Conservation (phyloP, 2,888 invertebrate genomes). For the Meteorus colon region DNA sequence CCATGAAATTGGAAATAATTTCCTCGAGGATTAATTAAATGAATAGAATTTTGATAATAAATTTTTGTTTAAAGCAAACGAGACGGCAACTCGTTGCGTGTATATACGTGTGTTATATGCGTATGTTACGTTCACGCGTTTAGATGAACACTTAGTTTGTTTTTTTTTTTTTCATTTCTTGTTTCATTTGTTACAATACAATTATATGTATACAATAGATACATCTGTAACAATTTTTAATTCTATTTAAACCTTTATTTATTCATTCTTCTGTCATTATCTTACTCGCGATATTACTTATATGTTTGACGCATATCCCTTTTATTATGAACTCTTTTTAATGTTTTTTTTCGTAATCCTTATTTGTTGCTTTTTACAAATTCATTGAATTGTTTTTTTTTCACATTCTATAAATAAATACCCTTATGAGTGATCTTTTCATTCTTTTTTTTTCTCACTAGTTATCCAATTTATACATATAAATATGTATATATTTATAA, state of each 20-base stretch:
- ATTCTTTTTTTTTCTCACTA: conserved; percentile 49
- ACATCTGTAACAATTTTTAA: conserved; percentile 29
- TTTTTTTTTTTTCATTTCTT: not conserved
- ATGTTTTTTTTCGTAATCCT: conserved; percentile 10
- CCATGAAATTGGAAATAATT: conserved; percentile 28
- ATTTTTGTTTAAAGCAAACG: conserved; percentile 25
- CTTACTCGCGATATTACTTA: conserved; percentile 31
- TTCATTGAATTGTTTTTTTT: conserved; percentile 54
- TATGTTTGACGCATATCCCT: conserved; percentile 25
- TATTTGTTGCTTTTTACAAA: conserved; percentile 40
- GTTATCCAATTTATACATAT: conserved; percentile 51
- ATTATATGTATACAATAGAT: conserved; percentile 25
- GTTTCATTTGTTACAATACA: conserved; percentile 16
- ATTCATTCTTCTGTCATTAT: not conserved
- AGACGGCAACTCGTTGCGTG: conserved; percentile 23
- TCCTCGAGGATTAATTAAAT: conserved; percentile 20
- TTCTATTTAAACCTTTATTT: conserved; percentile 30
- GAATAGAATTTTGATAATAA: conserved; percentile 27
- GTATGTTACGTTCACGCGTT: conserved; percentile 43
- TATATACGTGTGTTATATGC: conserved; percentile 41
- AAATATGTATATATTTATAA: conserved; percentile 42
- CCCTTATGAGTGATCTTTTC: conserved; percentile 52
- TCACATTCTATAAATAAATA: conserved; percentile 58
- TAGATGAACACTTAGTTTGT: conserved; percentile 37
- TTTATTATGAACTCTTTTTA: conserved; percentile 35